phyloP scores from a whole-genome alignment of 1,140 invertebrate species.

The Saccostrea glomerata region DNA sequence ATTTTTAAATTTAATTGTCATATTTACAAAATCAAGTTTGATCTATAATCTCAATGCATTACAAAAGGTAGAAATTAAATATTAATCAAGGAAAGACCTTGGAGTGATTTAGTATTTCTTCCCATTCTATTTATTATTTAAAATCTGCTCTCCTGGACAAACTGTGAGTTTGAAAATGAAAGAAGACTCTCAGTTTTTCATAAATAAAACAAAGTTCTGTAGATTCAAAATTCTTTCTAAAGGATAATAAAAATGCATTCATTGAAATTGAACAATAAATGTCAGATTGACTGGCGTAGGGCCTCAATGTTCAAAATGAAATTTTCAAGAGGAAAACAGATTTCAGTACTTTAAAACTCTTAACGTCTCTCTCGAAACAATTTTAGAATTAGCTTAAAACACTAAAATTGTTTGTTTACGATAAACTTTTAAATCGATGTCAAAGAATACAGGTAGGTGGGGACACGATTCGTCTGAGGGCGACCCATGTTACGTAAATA shows the following conservation, averaged over 20 bases:
- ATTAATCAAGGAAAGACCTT: neutral
- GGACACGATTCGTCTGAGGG: neutral
- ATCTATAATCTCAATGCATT: neutral
- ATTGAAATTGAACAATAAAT: neutral
- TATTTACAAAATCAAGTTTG: neutral
- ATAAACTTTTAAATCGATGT: neutral
- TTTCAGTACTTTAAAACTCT: slow-evolving; percentile 7
- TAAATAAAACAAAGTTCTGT: too few relatives aligned
- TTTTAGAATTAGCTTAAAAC: slow-evolving; percentile 23
- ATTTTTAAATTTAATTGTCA: neutral
- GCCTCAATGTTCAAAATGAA: neutral
- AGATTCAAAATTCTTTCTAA: too few relatives aligned
- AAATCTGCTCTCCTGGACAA: too few relatives aligned
- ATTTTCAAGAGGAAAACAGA: neutral
- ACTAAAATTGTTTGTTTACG: slow-evolving; percentile 31
- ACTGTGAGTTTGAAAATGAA: too few relatives aligned
- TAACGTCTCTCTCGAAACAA: slow-evolving; percentile 3
- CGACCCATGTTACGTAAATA: slow-evolving; percentile 3
- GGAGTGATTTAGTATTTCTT: neutral
- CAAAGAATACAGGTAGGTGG: slow-evolving; percentile 3
- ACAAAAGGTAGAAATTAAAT: neutral
- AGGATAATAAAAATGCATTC: neutral
- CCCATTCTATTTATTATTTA: neutral
- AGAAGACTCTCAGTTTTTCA: too few relatives aligned
- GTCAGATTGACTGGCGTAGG: neutral